Evolutionary conservation across 2,888 invertebrate genomes (phyloP).

Genomic region (Phrixothrix hirtus): DNA sequence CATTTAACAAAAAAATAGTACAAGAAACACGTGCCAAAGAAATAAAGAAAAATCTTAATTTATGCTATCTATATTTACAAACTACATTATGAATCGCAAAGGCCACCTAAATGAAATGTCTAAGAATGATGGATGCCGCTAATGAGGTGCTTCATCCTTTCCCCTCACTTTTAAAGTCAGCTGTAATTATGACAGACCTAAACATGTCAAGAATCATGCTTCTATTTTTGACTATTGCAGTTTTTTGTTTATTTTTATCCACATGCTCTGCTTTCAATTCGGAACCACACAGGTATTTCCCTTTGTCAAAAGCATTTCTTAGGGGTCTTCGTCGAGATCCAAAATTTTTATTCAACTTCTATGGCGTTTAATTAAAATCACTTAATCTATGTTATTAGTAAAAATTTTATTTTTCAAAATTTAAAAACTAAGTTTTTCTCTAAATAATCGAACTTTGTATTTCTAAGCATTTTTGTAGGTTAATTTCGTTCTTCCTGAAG

Average conservation of each 20-base stretch:
- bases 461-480: no score
- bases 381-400: neutral
- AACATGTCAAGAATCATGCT: constrained; percentile 46
- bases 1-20: constrained; percentile 9
- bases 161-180: constrained; percentile 37
- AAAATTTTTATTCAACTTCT: neutral
- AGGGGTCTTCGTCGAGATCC: neutral
- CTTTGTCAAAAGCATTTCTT: neutral
- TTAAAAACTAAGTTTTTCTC: neutral
- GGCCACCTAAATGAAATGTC: constrained; percentile 31
- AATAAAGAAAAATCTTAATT: constrained; percentile 18
- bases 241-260: constrained; percentile 40
- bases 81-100: constrained; percentile 27
- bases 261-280: constrained; percentile 6
- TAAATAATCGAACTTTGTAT: neutral
- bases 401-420: neutral
- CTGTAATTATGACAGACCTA: constrained; percentile 47
- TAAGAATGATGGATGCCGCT: constrained; percentile 52
- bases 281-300: neutral
- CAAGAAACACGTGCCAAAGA: constrained; percentile 15
- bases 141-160: constrained; percentile 47
- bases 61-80: constrained; percentile 26
- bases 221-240: constrained; percentile 47
- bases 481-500: no score
- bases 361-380: neutral